A percentile compares a stretch with the other conserved stretches of the same genome.
phyloP scores from a whole-genome alignment of 1,140 invertebrate genomes.

The Calliopsis andreniformis region DNA sequence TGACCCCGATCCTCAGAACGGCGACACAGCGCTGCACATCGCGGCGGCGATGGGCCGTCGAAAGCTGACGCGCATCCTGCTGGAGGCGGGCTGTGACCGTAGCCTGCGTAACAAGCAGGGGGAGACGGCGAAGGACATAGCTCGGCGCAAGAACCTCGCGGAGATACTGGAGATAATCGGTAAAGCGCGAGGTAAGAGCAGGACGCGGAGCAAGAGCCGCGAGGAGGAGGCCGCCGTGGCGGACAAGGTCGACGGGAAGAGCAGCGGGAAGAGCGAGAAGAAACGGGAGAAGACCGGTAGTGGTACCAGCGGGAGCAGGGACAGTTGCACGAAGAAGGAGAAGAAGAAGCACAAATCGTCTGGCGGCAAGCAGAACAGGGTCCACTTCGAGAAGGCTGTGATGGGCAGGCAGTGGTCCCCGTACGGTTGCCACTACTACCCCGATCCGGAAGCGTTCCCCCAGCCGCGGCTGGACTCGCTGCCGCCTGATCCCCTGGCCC shows the following conservation, averaged over 20 bases:
- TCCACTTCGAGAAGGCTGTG: slow-evolving; percentile 78
- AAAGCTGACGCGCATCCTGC: slow-evolving; percentile 94
- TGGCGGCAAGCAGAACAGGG: slow-evolving; percentile 73
- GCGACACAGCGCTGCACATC: slow-evolving; percentile 96
- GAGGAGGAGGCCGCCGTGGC: slow-evolving; percentile 64
- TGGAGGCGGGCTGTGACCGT: slow-evolving; percentile 92
- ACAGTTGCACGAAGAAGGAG: slow-evolving; percentile 76
- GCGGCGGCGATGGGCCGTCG: slow-evolving; percentile 95
- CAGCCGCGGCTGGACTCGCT: slow-evolving; percentile 91
- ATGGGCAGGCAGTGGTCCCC: slow-evolving; percentile 88
- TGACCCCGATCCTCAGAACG: slow-evolving; percentile 86
- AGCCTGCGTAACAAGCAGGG: slow-evolving; percentile 93
- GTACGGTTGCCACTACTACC: slow-evolving; percentile 94
- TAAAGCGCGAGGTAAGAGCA: slow-evolving; percentile 82
- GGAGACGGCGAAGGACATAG: slow-evolving; percentile 95
- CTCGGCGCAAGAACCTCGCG: slow-evolving; percentile 90
- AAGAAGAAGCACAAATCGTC: slow-evolving; percentile 76
- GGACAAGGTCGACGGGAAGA: slow-evolving; percentile 71
- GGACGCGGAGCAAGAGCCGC: slow-evolving; percentile 71
- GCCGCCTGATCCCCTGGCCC: slow-evolving; percentile 91
- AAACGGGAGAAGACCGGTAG: slow-evolving; percentile 74
- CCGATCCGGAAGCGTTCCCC: slow-evolving; percentile 91
- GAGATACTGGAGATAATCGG: slow-evolving; percentile 91
- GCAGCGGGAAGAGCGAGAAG: slow-evolving; percentile 63
- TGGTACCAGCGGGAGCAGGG: slow-evolving; percentile 80